Evolutionary conservation across 2,797 vertebrate genomes (phyloP).

Genomic region (Pelochelys cantorii): DNA sequence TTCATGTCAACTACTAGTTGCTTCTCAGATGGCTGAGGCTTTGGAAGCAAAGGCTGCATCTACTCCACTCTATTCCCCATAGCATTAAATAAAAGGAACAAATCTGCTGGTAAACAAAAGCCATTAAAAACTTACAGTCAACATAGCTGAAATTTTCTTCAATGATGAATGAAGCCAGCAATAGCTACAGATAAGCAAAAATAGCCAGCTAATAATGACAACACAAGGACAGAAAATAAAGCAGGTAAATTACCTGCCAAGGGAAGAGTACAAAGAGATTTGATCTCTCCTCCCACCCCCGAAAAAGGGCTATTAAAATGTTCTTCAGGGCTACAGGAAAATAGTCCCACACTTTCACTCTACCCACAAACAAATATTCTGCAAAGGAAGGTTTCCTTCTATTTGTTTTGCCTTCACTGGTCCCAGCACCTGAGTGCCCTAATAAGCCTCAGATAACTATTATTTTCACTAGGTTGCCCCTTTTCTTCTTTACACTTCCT

Average conservation of each 20-base stretch:
- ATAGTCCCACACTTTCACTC: neutral
- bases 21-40: neutral
- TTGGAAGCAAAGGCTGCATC: neutral
- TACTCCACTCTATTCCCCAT: neutral
- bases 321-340: neutral
- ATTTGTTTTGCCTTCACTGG: neutral
- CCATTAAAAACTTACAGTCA: neutral
- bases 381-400: slow-evolving; percentile 21
- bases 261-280: neutral
- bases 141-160: slow-evolving; percentile 2
- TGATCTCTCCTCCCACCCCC: neutral
- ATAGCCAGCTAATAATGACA: slow-evolving; percentile 9
- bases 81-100: neutral
- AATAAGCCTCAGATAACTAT: neutral
- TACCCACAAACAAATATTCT: neutral
- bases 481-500: neutral
- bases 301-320: neutral
- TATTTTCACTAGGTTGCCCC: neutral
- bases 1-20: neutral
- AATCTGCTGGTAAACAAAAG: neutral
- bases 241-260: neutral
- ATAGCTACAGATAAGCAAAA: slow-evolving; percentile 24
- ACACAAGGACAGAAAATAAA: neutral
- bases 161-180: neutral
- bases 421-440: neutral